Percentiles rank a stretch among this genome's conserved stretches.
phyloP scores from a whole-genome alignment of 2,888 invertebrate species.

The Sepiola atlantica region DNA sequence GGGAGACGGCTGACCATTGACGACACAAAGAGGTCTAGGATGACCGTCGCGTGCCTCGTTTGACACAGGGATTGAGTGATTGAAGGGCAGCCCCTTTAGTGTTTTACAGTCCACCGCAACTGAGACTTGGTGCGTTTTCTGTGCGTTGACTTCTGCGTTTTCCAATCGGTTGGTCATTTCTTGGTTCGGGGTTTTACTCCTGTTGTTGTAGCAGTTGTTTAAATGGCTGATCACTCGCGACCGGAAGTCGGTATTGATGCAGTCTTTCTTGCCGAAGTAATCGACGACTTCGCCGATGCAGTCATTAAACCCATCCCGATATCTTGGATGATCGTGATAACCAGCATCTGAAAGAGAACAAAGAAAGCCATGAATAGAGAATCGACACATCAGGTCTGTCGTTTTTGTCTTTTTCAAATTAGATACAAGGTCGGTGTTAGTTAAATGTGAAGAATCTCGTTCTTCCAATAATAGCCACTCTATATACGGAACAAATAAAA shows the following conservation, averaged over 20 bases:
- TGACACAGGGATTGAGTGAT: not conserved
- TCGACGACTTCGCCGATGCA: conserved; percentile 16
- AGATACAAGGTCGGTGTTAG: too few relatives aligned
- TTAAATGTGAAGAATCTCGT: too few relatives aligned
- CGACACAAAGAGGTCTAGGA: not conserved
- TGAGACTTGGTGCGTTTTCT: not conserved
- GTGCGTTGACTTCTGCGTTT: not conserved
- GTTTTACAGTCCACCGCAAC: not conserved
- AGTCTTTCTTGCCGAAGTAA: conserved; percentile 2
- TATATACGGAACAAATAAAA: too few relatives aligned
- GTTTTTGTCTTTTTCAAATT: too few relatives aligned
- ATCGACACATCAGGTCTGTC: too few relatives aligned
- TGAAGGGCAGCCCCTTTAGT: not conserved
- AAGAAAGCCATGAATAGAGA: not conserved
- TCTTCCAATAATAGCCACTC: too few relatives aligned
- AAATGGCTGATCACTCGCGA: not conserved
- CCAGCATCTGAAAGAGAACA: not conserved
- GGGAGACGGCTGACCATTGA: not conserved
- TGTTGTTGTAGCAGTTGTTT: not conserved
- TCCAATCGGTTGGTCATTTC: not conserved
- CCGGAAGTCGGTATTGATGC: not conserved
- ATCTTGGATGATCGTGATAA: conserved; percentile 24
- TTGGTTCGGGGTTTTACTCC: not conserved
- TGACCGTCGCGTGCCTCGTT: not conserved
- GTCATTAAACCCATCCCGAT: conserved; percentile 16